phyloP scores from a whole-genome alignment of 37 sponge, comb jelly and placozoan genomes.

The Hormiphora californensis region DNA sequence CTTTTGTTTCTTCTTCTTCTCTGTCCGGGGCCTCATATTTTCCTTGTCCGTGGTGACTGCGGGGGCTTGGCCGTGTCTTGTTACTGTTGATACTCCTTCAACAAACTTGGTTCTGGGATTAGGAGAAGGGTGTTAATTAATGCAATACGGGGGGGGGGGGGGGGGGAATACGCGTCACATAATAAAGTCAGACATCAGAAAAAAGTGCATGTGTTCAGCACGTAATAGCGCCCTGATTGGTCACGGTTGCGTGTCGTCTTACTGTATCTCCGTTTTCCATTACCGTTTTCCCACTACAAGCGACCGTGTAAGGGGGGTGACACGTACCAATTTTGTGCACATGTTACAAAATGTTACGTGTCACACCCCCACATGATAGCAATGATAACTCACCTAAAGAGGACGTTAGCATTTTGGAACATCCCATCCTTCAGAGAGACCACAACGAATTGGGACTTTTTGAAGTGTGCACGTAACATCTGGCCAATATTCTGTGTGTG shows the following conservation, averaged over 20 bases:
- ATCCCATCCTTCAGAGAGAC: constrained; percentile 95
- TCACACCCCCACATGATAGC: neutral
- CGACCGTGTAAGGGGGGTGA: too few relatives aligned
- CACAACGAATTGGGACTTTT: constrained; percentile 91
- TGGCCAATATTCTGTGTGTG: constrained; percentile 99
- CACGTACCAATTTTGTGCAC: neutral
- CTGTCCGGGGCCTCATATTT: neutral
- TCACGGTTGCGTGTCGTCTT: too few relatives aligned
- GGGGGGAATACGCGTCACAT: too few relatives aligned
- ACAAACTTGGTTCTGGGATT: constrained; percentile 88
- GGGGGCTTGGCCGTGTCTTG: constrained; percentile 47
- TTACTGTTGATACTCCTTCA: constrained; percentile 94
- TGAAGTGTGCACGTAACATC: constrained; percentile 92
- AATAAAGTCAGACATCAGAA: too few relatives aligned
- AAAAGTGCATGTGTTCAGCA: too few relatives aligned
- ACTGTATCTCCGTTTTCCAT: too few relatives aligned
- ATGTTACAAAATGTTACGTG: neutral
- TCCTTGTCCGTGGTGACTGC: neutral
- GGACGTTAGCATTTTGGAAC: constrained; percentile 98
- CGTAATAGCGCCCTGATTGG: too few relatives aligned
- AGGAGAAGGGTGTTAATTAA: too few relatives aligned
- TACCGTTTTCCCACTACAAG: too few relatives aligned
- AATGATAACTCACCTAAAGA: constrained; percentile 58
- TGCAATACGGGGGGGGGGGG: too few relatives aligned
- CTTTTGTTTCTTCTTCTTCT: neutral